Conservation (phyloP, 2,113 vertebrate species). For the Platichthys stellatus region DNA sequence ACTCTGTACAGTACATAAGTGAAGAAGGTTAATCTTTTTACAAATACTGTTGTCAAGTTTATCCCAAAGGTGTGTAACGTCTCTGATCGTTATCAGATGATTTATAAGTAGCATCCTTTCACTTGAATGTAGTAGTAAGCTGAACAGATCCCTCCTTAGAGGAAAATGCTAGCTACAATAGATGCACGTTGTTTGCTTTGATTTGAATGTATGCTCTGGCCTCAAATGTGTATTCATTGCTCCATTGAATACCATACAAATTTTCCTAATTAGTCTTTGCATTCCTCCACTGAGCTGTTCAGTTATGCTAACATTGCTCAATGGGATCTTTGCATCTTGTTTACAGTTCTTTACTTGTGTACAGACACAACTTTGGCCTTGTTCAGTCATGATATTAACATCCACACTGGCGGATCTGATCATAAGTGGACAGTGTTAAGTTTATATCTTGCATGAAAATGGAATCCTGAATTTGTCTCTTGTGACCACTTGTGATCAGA, state of each 20-base stretch:
- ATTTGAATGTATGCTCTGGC: not conserved
- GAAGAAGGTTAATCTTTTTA: not conserved
- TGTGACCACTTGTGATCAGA: too few species aligned
- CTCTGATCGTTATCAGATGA: too few species aligned
- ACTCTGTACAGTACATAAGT: not conserved
- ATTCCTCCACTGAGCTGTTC: not conserved
- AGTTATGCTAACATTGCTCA: not conserved
- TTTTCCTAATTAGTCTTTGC: not conserved
- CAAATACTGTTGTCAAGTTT: not conserved
- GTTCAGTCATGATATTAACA: too few species aligned
- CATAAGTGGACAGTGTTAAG: too few species aligned
- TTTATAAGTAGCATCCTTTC: not conserved
- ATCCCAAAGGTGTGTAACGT: not conserved
- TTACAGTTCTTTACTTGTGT: not conserved
- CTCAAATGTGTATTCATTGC: not conserved
- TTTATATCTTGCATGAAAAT: too few species aligned
- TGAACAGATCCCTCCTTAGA: not conserved
- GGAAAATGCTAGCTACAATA: not conserved
- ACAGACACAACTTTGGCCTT: not conserved
- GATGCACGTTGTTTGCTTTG: not conserved
- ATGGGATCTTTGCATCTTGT: not conserved
- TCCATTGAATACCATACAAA: not conserved
- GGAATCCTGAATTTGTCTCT: too few species aligned
- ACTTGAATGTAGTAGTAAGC: not conserved
- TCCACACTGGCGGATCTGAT: too few species aligned